A percentile compares a stretch with the other conserved stretches of the same genome.
Evolutionary conservation across 2,113 vertebrate genomes (phyloP).

Genomic region (Neogale vison): DNA sequence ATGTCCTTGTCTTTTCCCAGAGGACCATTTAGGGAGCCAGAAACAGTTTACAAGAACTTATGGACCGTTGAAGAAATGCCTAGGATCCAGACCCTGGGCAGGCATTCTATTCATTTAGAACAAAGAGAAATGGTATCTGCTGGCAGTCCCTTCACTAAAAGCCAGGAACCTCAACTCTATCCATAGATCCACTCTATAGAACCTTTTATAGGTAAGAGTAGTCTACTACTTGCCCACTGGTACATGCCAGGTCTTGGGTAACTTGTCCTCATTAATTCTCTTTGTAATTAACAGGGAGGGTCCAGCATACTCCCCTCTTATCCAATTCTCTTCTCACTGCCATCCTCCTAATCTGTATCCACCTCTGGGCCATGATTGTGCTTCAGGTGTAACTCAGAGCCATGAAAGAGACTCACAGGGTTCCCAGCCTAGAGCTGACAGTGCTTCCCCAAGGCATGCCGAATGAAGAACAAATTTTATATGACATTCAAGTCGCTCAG

Average conservation of each 20-base stretch:
- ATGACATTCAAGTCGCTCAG: background rate
- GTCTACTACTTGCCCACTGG: background rate
- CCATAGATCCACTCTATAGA: background rate
- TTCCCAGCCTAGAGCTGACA: background rate
- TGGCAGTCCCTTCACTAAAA: background rate
- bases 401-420: background rate
- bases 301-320: background rate
- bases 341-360: background rate
- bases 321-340: background rate
- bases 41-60: background rate
- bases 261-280: background rate
- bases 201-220: background rate
- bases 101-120: background rate
- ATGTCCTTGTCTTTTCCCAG: background rate
- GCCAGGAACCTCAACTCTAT: background rate
- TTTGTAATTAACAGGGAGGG: background rate
- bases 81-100: background rate
- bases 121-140: background rate
- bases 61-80: background rate
- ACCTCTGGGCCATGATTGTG: background rate
- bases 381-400: background rate
- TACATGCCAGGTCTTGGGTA: background rate
- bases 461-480: background rate
- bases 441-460: background rate
- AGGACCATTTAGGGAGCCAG: background rate